Evolutionary conservation across 2,113 vertebrate genomes (phyloP).

Genomic region (Xiphophorus maculatus): DNA sequence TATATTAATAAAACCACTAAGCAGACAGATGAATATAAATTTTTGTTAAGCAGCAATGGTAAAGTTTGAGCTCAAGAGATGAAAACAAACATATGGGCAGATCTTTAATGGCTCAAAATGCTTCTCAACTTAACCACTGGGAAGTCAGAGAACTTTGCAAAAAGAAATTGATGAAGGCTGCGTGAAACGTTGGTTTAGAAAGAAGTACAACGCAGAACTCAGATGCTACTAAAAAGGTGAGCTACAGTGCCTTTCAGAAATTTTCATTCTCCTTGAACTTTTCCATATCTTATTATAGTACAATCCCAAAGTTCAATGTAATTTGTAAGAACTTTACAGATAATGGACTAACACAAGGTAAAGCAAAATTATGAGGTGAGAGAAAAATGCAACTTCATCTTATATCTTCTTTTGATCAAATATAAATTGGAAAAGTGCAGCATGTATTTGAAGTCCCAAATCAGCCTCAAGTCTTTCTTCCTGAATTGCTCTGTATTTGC

Average conservation of each 20-base stretch:
- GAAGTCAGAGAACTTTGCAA: constrained; percentile 2
- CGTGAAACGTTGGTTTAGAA: background rate
- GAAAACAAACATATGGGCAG: constrained; percentile 71
- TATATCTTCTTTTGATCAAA: background rate
- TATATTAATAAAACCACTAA: constrained; percentile 66
- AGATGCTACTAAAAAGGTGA: constrained; percentile 11
- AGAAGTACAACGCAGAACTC: background rate
- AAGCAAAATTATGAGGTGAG: background rate
- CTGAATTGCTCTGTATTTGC: no score
- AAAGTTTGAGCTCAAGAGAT: constrained; percentile 84
- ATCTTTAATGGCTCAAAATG: constrained; percentile 58
- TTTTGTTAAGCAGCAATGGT: constrained; percentile 80
- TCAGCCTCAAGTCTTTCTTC: no score
- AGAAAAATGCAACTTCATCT: background rate
- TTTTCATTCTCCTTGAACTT: background rate
- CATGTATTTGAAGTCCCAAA: no score
- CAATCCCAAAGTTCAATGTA: background rate
- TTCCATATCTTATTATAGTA: background rate
- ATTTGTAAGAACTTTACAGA: background rate
- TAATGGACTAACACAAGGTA: background rate
- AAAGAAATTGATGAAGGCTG: background rate
- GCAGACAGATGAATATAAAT: constrained; percentile 71
- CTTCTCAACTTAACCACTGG: constrained; percentile 43
- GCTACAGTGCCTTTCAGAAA: background rate
- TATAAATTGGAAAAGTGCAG: background rate